Evolutionary conservation across 2,797 vertebrate genomes (phyloP).

Genomic region (Phoebastria nigripes): DNA sequence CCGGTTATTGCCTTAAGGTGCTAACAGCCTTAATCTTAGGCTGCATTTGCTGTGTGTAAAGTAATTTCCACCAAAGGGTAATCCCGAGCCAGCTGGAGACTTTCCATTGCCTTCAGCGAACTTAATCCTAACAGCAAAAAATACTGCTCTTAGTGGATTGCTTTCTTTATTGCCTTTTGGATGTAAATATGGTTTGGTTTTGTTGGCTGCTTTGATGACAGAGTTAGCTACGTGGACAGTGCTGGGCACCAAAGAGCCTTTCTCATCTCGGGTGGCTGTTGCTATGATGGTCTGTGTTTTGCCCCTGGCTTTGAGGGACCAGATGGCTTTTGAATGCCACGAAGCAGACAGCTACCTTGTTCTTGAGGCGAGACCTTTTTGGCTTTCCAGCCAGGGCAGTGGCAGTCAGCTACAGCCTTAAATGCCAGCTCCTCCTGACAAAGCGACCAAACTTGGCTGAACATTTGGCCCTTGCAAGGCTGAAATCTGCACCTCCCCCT

Average conservation of each 20-base stretch:
- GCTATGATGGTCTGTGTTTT: background rate
- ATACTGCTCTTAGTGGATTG: background rate
- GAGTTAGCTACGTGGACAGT: background rate
- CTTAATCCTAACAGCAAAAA: background rate
- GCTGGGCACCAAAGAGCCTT: background rate
- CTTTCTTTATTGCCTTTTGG: conserved; percentile 19
- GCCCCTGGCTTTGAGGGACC: background rate
- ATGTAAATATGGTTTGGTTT: background rate
- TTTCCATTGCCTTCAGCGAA: conserved; percentile 12
- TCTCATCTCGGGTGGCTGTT: background rate
- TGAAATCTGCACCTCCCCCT: background rate
- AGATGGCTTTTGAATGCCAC: background rate
- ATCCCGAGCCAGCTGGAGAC: conserved; percentile 26
- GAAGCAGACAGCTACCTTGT: background rate
- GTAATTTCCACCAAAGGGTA: background rate
- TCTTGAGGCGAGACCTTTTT: background rate
- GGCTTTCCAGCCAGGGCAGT: background rate
- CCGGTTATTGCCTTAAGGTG: conserved; percentile 22
- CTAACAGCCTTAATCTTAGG: conserved; percentile 32
- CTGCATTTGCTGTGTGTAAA: conserved; percentile 5
- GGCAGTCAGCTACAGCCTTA: background rate
- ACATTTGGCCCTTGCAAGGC: background rate
- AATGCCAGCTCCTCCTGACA: background rate
- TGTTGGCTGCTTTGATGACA: background rate
- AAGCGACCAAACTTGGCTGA: background rate